Conservation (phyloP, 1,140 invertebrate genomes). For the Caenorhabditis tropicalis region DNA sequence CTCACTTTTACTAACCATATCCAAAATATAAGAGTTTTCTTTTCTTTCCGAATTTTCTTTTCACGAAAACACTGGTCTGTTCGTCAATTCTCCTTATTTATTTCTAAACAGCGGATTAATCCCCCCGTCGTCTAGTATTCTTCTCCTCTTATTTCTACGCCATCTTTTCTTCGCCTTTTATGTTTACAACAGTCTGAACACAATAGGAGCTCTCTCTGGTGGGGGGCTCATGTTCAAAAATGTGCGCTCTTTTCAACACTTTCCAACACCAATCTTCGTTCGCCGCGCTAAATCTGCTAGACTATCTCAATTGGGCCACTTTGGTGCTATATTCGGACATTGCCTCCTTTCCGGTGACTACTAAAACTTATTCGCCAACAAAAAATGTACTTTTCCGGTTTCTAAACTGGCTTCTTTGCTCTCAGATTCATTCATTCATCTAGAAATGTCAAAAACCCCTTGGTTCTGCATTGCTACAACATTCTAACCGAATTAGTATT, state of each 20-base stretch:
- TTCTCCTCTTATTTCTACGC: not conserved
- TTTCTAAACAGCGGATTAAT: slow-evolving; percentile 21
- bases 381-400: slow-evolving; percentile 3
- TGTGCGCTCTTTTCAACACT: slow-evolving; percentile 33
- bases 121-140: not conserved
- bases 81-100: not conserved
- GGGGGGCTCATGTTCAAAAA: slow-evolving; percentile 20
- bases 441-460: not conserved
- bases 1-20: no score
- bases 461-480: not conserved
- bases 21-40: not conserved
- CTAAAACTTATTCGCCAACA: no score
- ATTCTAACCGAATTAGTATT: not conserved
- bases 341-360: no score
- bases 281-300: no score
- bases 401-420: no score
- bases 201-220: slow-evolving; percentile 23
- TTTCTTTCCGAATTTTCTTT: not conserved
- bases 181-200: slow-evolving; percentile 28
- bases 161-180: slow-evolving; percentile 26
- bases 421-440: no score
- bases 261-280: not conserved
- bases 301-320: not conserved
- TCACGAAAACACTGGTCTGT: no score
- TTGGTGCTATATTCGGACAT: slow-evolving; percentile 18